Conservation (phyloP, 1,140 invertebrate species). For the Fragariocoptes setiger region DNA sequence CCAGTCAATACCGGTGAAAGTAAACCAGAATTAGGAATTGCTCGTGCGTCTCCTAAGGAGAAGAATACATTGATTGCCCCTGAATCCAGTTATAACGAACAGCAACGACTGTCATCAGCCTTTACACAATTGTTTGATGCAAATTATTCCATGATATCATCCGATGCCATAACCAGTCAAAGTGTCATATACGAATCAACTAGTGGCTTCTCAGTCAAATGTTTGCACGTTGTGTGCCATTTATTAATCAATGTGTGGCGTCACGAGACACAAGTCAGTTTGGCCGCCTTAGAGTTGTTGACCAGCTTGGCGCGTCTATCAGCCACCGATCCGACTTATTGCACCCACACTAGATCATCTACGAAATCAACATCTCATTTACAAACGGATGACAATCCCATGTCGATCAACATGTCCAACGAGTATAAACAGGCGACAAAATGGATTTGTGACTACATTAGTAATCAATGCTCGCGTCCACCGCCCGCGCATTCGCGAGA, state of each 20-base stretch:
- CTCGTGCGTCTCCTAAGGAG: too few species aligned
- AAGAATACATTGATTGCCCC: too few species aligned
- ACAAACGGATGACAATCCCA: neutral
- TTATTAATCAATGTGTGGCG: neutral
- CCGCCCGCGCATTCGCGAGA: constrained; percentile 84
- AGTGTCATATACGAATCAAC: constrained; percentile 20
- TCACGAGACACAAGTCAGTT: constrained; percentile 40
- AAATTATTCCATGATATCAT: neutral
- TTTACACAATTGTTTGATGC: neutral
- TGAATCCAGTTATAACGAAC: too few species aligned
- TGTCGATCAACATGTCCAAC: constrained; percentile 1
- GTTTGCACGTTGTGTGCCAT: constrained; percentile 1
- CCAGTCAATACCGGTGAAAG: neutral
- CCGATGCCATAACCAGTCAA: constrained; percentile 5
- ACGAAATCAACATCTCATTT: neutral
- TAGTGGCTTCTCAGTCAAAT: constrained; percentile 70
- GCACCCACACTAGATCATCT: neutral
- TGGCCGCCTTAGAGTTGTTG: constrained; percentile 66
- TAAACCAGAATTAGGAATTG: neutral
- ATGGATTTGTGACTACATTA: constrained; percentile 90
- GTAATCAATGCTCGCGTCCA: constrained; percentile 71
- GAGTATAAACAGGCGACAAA: constrained; percentile 75
- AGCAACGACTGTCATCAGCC: neutral
- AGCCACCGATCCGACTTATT: too few species aligned
- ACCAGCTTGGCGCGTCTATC: constrained; percentile 41